Evolutionary conservation across 2,113 vertebrate genomes (phyloP).

Genomic region (Elanoides forficatus): DNA sequence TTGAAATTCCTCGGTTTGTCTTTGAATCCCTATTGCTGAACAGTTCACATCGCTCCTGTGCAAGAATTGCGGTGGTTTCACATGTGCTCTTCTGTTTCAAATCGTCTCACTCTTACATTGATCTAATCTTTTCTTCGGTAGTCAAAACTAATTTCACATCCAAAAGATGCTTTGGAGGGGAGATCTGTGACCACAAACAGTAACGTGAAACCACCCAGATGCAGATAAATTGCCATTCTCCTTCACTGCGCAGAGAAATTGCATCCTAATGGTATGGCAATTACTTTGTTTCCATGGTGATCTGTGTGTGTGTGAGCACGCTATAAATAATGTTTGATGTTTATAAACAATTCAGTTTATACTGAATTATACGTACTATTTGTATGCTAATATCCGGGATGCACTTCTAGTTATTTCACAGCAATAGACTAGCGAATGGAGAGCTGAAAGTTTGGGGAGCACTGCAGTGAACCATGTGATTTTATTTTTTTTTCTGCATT

Average conservation of each 20-base stretch:
- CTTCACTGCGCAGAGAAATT: not conserved
- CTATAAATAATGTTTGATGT: constrained; percentile 21
- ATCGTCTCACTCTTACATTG: not conserved
- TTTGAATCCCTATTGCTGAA: not conserved
- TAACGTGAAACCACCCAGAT: not conserved
- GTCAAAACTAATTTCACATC: not conserved
- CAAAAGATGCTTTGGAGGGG: not conserved
- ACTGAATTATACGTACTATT: not conserved
- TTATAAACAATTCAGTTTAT: not conserved
- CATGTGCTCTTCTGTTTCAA: not conserved
- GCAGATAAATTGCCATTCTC: constrained; percentile 24
- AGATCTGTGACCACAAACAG: not conserved
- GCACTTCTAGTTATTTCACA: not conserved
- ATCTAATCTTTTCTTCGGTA: not conserved
- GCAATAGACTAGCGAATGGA: not conserved
- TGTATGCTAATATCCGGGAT: not conserved
- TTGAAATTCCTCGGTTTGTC: not conserved
- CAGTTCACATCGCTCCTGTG: not conserved
- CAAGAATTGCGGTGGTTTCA: not conserved
- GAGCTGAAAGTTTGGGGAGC: not conserved
- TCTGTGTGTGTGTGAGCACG: not conserved
- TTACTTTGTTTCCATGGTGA: constrained; percentile 49
- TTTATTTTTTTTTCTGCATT: not conserved
- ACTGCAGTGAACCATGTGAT: not conserved
- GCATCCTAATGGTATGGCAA: not conserved